Base-by-base conservation (phyloP, 2,113 vertebrate genomes). In the Siniperca knerii region DNA sequence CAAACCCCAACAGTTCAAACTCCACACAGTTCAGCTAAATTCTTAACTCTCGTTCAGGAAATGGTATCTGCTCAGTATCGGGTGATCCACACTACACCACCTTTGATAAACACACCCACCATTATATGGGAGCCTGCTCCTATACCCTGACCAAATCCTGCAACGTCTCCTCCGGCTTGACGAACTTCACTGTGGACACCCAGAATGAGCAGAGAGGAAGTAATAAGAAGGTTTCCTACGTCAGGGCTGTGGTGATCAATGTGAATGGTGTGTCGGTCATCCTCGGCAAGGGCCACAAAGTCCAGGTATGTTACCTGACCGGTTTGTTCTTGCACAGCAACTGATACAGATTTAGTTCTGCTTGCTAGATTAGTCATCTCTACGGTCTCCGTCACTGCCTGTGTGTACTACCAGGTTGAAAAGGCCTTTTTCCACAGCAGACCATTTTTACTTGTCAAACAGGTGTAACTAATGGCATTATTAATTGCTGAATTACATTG, bases 121-220 rank as follows among this genome's bases (percentile, higher is more conserved):
- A 97, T 82, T 98, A 97, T 87, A 97, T 97, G 97, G 97, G 97
- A 52, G 95, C 96, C 69, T 98, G 97, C 86, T 97, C 97, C 64
- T 98, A 98, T 90, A 97, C 96, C 1, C 90, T 98, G 50, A 96
- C 95, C 74, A 95, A 96, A 88, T 92, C 92, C 29, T 98, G 97
- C 86, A 95, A 80, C 21, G 0, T 23, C 50, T 93, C 95, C 70
- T 93, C 93, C 0, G 87, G 20, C 4, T 7, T 96, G 78, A 96
- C 96, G 0, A 92, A 95, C 89, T 98, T 98, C 70, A 89, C 94
- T 8, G 96, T 98, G 8, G 95, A 94, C 68, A 96, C 97, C 25
- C 96, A 96, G 11, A 98, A 98, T 15, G 97, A 98, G 88, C 95
- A 96, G 91, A 92, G 97, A 83, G 96, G 96, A 70, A 92, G 90